Conservation (phyloP, 1,140 invertebrate species). For the Drosophila neocordata region DNA sequence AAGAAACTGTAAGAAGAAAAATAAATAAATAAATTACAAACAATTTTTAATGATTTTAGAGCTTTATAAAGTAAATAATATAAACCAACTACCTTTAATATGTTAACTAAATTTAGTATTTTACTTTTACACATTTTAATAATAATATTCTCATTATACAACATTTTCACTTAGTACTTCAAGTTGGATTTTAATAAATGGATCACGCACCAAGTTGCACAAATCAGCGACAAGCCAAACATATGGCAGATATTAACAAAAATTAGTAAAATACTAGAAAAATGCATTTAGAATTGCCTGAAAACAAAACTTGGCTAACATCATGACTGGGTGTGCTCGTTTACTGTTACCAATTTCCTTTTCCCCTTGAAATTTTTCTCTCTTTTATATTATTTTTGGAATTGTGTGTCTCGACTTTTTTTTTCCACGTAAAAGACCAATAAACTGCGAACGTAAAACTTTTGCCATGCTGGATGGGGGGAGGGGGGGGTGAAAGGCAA, state of each 20-base stretch:
- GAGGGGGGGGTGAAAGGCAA: slow-evolving; percentile 24
- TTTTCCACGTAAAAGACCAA: slow-evolving; percentile 68
- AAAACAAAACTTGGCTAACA: slow-evolving; percentile 23
- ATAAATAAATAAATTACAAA: too few relatives aligned
- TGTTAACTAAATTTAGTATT: too few relatives aligned
- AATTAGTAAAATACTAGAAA: slow-evolving; percentile 67
- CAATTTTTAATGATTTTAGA: too few relatives aligned
- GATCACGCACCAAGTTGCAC: slow-evolving; percentile 32
- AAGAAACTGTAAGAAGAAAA: too few relatives aligned
- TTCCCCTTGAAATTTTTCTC: background rate
- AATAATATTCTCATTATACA: background rate
- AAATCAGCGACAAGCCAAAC: slow-evolving; percentile 34
- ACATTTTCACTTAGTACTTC: background rate
- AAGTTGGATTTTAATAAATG: background rate
- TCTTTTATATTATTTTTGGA: slow-evolving; percentile 11
- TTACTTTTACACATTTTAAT: too few relatives aligned
- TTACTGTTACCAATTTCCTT: background rate
- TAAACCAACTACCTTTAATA: too few relatives aligned
- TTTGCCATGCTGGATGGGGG: slow-evolving; percentile 34
- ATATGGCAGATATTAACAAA: slow-evolving; percentile 64
- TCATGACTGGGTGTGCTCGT: background rate
- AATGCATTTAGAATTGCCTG: slow-evolving; percentile 62
- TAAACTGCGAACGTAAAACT: slow-evolving; percentile 60
- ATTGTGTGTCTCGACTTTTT: slow-evolving; percentile 16
- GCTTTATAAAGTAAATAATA: too few relatives aligned